Conservation (phyloP, 2,797 vertebrate species). For the Crypturellus tataupa region DNA sequence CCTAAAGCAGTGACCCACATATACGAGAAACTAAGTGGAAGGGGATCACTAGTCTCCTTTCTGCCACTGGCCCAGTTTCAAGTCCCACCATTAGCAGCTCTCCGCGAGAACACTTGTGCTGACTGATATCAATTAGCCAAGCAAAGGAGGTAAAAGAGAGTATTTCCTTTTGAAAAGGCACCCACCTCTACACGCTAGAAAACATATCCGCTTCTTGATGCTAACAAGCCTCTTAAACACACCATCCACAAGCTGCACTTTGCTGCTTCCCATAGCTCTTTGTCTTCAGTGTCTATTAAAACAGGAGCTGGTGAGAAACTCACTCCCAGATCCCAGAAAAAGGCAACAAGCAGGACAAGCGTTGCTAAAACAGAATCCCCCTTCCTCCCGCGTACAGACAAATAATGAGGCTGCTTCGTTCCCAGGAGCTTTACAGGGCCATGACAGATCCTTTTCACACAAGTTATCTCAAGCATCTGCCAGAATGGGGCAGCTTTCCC, state of each 20-base stretch:
- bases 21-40: constrained; percentile 30
- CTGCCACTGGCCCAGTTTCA: constrained; percentile 58
- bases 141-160: constrained; percentile 13
- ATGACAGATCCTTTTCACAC: constrained; percentile 67
- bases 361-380: background rate
- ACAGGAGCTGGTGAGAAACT: background rate
- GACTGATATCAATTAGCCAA: constrained; percentile 39
- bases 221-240: constrained; percentile 1
- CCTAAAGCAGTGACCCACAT: constrained; percentile 4
- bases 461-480: constrained; percentile 47
- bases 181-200: background rate
- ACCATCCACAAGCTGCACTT: constrained; percentile 19
- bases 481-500: constrained; percentile 10
- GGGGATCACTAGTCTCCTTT: constrained; percentile 44
- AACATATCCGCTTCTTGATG: constrained; percentile 8
- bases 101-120: constrained; percentile 19
- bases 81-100: constrained; percentile 28
- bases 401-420: constrained; percentile 35
- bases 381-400: constrained; percentile 26
- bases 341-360: constrained; percentile 26
- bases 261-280: background rate
- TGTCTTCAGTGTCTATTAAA: background rate
- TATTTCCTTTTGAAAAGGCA: constrained; percentile 28
- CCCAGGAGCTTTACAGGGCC: constrained; percentile 63
- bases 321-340: constrained; percentile 6